Evolutionary conservation across 2,888 invertebrate species (phyloP).

Genomic region (Idaea dimidiata): DNA sequence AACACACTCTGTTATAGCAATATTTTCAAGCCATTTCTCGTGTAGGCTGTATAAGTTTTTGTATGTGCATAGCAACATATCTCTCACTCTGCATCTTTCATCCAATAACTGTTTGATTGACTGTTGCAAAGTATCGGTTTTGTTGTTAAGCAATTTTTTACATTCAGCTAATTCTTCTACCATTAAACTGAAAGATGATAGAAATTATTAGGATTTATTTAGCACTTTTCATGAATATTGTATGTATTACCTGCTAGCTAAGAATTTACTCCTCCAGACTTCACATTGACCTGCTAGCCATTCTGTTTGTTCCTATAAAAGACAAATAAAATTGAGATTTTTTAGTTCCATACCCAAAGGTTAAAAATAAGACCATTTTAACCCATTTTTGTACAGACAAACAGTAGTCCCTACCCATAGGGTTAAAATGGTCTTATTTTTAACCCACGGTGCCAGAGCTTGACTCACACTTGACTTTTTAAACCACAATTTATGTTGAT

Average conservation of each 20-base stretch:
- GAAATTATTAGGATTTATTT: background rate
- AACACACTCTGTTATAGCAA: slow-evolving; percentile 66
- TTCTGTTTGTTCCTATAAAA: slow-evolving; percentile 90
- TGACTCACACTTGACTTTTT: too few relatives aligned
- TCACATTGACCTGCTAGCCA: slow-evolving; percentile 96
- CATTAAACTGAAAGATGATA: slow-evolving; percentile 85
- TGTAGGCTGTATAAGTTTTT: slow-evolving; percentile 79
- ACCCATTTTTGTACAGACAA: too few relatives aligned
- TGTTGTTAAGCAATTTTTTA: slow-evolving; percentile 88
- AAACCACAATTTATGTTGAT: too few relatives aligned
- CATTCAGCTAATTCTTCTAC: slow-evolving; percentile 94
- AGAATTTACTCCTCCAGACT: slow-evolving; percentile 97
- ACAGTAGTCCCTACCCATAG: too few relatives aligned
- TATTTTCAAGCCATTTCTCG: slow-evolving; percentile 71
- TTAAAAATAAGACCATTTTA: background rate
- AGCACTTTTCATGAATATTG: background rate
- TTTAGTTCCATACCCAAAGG: background rate
- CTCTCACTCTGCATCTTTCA: slow-evolving; percentile 84
- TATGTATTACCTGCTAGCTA: slow-evolving; percentile 89
- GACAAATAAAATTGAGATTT: slow-evolving; percentile 9
- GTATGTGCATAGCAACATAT: slow-evolving; percentile 83
- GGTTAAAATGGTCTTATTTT: too few relatives aligned
- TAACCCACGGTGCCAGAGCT: too few relatives aligned
- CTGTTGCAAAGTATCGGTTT: slow-evolving; percentile 85
- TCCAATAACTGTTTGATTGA: slow-evolving; percentile 85